Conservation (phyloP, 1,140 invertebrate genomes). For the Scaptomyza montana region DNA sequence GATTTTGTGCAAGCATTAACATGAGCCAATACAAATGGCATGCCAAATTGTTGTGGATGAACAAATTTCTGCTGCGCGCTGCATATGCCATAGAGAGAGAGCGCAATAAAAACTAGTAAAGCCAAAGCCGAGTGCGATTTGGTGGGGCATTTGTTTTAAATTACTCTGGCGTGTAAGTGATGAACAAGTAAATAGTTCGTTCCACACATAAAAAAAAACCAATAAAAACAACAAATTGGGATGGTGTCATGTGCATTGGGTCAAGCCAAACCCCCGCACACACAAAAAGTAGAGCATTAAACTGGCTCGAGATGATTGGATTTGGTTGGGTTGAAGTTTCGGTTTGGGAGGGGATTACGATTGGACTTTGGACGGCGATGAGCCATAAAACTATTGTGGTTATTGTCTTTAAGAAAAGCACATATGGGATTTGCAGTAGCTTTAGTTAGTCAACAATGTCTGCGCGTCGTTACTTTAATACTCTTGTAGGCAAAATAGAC, state of each 20-base stretch:
- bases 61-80: slow-evolving; percentile 59
- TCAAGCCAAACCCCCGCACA: slow-evolving; percentile 7
- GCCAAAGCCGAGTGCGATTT: slow-evolving; percentile 69
- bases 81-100: slow-evolving; percentile 46
- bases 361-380: slow-evolving; percentile 40
- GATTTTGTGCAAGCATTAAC: slow-evolving; percentile 73
- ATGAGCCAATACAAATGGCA: slow-evolving; percentile 81
- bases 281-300: slow-evolving; percentile 51
- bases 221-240: slow-evolving; percentile 57
- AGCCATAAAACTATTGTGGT: slow-evolving; percentile 69
- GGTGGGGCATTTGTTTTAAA: slow-evolving; percentile 77
- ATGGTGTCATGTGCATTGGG: background rate
- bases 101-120: slow-evolving; percentile 66
- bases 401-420: slow-evolving; percentile 29
- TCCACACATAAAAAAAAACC: slow-evolving; percentile 29
- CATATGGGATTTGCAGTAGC: slow-evolving; percentile 50
- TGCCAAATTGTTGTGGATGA: slow-evolving; percentile 81
- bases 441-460: slow-evolving; percentile 14
- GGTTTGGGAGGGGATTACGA: slow-evolving; percentile 23
- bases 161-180: slow-evolving; percentile 78
- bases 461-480: background rate
- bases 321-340: slow-evolving; percentile 21
- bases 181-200: slow-evolving; percentile 59
- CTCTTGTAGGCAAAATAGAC: background rate
- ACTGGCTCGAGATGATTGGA: slow-evolving; percentile 54